Percentiles rank a stretch among this genome's conserved stretches.
Conservation (phyloP, 2,888 invertebrate species). For the Nineta flava region DNA sequence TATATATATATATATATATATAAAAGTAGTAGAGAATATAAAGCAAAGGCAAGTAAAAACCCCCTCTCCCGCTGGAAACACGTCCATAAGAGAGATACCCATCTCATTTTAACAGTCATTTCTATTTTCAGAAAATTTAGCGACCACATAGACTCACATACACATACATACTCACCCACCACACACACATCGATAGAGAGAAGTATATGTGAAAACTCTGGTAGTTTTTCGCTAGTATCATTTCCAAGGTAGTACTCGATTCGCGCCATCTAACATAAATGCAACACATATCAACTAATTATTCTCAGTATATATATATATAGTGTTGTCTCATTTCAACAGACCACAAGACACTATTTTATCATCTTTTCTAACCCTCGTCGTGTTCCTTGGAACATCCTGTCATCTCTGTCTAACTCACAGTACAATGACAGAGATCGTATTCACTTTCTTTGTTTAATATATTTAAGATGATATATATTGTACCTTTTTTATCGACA, state of each 20-base stretch:
- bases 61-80: no score
- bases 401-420: neutral
- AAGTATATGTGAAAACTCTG: neutral
- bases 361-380: neutral
- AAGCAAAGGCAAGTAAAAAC: no score
- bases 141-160: neutral
- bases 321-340: no score
- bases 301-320: no score
- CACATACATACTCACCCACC: neutral
- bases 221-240: neutral
- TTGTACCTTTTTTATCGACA: slow-evolving; percentile 2
- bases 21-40: no score
- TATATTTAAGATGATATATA: neutral
- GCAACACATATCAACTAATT: neutral
- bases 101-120: neutral
- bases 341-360: neutral
- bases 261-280: neutral
- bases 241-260: neutral
- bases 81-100: neutral
- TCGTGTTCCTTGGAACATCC: neutral
- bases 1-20: no score
- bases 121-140: neutral
- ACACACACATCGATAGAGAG: neutral
- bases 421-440: neutral
- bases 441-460: neutral